Evolutionary conservation across 2,888 invertebrate genomes (phyloP), one percentile per base, ranked within the genome.

Genomic region (Hybos culiciformis): DNA sequence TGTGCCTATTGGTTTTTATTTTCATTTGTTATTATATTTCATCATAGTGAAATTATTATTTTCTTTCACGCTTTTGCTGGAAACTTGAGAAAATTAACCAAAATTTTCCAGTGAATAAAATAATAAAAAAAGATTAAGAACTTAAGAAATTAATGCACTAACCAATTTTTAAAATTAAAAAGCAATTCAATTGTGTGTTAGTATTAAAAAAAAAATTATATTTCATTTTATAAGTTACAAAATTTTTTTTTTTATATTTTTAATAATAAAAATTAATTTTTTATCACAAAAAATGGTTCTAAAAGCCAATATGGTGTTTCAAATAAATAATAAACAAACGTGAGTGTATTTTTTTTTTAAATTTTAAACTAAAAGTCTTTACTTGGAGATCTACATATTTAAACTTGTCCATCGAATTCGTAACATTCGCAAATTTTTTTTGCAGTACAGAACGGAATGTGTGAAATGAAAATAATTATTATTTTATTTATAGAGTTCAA

Each of bases 151-250:
- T 14, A 38, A 24, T 37, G 24, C 12, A 33, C 32, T 36, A 24
- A 17, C 31, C 23, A 42, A 42, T 37, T 12, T 14, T 39, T 34
- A 44, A 18, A 43, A 50, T 50, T 45, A 45, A 44, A 53, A 34
- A 32, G 32, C 38, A 39, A 26, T n/a, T n/a, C n/a, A n/a, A n/a
- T n/a, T n/a, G n/a, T n/a, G n/a, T n/a, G n/a, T n/a, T n/a, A 37
- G 44, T 34, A 15, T 34, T 4, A 32, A 4, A 21, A 37, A 37
- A 9, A 26, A 34, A 17, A 12, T 29, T 21, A 38, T 24, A 37
- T 20, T 36, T n/a, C n/a, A n/a, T n/a, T n/a, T n/a, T n/a, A n/a
- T n/a, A n/a, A n/a, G n/a, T n/a, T n/a, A n/a, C n/a, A n/a, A n/a
- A n/a, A n/a, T n/a, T n/a, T n/a, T n/a, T n/a, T n/a, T n/a, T n/a